These are phyloP conservation scores for Sebastes variabilis DNA, from an alignment of 2,797 vertebrate genomes.

Conservation along the genomic window DNA sequence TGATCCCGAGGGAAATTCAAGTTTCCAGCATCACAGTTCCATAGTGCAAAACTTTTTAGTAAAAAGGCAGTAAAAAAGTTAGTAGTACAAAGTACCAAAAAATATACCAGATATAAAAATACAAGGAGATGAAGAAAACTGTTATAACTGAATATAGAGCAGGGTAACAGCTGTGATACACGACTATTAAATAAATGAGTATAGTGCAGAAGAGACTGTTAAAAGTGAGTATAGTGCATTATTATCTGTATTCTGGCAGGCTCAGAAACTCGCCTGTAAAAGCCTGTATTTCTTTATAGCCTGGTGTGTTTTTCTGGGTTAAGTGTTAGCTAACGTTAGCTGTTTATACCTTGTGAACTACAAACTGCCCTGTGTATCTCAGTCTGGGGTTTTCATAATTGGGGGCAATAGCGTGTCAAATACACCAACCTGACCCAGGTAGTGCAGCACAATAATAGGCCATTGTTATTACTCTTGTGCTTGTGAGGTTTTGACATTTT, in stretches of 20 bases:
- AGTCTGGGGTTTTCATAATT: constrained; percentile 34
- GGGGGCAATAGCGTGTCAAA: constrained; percentile 8
- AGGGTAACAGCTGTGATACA: too few species aligned
- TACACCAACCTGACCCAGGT: constrained; percentile 27
- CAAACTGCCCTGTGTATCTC: constrained; percentile 6
- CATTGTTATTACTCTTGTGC: constrained; percentile 1
- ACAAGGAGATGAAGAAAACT: too few species aligned
- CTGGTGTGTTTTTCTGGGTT: neutral
- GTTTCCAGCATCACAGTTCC: too few species aligned
- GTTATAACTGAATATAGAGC: too few species aligned
- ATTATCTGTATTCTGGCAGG: neutral
- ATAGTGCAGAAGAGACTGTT: too few species aligned
- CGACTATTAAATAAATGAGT: too few species aligned
- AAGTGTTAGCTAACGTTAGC: neutral
- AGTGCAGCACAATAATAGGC: constrained; percentile 7
- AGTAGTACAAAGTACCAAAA: too few species aligned
- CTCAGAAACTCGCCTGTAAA: neutral
- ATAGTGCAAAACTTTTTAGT: too few species aligned
- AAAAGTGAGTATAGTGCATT: too few species aligned
- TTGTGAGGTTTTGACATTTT: neutral
- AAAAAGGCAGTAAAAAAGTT: too few species aligned
- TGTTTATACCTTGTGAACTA: neutral
- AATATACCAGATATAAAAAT: too few species aligned
- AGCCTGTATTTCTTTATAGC: neutral
- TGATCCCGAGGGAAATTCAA: too few species aligned